Percentiles rank a stretch among this genome's conserved stretches.
These are phyloP conservation scores for Dusona sp. DNA, from an alignment of 2,888 invertebrate genomes.

Conservation along the genomic window DNA sequence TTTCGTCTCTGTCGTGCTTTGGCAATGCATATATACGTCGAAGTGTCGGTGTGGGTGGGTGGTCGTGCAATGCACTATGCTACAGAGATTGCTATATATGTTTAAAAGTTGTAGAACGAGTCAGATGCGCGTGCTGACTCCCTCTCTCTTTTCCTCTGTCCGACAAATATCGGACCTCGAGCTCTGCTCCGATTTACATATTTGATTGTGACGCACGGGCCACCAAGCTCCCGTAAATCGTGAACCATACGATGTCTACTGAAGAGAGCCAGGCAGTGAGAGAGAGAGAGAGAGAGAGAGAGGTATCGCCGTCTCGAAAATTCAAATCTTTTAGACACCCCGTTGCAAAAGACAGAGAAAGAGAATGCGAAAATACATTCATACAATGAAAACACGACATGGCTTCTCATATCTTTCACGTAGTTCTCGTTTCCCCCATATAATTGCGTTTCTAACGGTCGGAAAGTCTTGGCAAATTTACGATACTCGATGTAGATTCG, in stretches of 20 bases:
- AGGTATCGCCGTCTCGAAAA: constrained; percentile 56
- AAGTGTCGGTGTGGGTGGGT: constrained; percentile 48
- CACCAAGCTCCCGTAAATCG: constrained; percentile 74
- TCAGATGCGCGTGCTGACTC: constrained; percentile 47
- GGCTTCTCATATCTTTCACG: constrained; percentile 57
- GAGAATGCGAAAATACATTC: constrained; percentile 18
- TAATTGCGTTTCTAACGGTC: constrained; percentile 65
- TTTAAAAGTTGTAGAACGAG: constrained; percentile 46
- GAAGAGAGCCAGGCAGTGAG: too few relatives aligned
- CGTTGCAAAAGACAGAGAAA: constrained; percentile 9
- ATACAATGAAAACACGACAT: constrained; percentile 50
- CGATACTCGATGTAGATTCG: constrained; percentile 58
- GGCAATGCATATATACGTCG: constrained; percentile 22
- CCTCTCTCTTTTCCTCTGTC: constrained; percentile 64
- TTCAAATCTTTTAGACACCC: constrained; percentile 67
- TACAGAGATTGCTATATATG: constrained; percentile 26
- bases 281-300: constrained; percentile 18
- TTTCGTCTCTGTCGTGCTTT: constrained; percentile 21
- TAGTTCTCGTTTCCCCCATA: constrained; percentile 55
- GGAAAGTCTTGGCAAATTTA: constrained; percentile 63
- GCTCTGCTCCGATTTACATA: constrained; percentile 77
- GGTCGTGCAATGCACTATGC: constrained; percentile 54
- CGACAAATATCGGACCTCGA: constrained; percentile 75
- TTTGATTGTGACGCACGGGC: constrained; percentile 78
- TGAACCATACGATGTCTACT: constrained; percentile 46